Evolutionary conservation across 2,797 vertebrate species (phyloP).

Genomic region (Pteronotus mesoamericanus): DNA sequence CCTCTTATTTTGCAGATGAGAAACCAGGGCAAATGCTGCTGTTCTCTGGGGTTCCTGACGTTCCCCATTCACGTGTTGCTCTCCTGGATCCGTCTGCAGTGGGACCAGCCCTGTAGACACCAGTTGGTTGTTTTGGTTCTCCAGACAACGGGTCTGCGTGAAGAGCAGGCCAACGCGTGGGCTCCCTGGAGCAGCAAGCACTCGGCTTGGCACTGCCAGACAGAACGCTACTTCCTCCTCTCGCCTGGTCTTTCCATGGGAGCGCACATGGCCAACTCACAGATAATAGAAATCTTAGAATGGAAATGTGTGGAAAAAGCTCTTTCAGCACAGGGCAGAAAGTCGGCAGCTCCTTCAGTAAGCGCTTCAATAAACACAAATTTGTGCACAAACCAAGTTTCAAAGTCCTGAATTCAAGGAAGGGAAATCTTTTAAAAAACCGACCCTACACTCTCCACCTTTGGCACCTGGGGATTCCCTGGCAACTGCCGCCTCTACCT

Average conservation of each 20-base stretch:
- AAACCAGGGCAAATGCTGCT: accelerated
- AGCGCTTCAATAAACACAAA: constrained; percentile 61
- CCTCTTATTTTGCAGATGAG: no score
- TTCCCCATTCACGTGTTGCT: not conserved
- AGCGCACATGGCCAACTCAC: constrained; percentile 53
- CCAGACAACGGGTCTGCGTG: not conserved
- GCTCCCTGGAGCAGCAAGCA: not conserved
- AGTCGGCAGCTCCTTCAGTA: constrained; percentile 76
- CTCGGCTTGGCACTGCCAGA: accelerated
- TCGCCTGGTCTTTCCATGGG: constrained; percentile 65
- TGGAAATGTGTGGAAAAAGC: constrained; percentile 73
- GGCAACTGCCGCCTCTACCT: no score
- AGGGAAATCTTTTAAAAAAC: not conserved
- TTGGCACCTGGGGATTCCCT: not conserved
- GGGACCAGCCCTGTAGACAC: accelerated
- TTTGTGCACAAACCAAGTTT: constrained; percentile 38
- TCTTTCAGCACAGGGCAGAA: constrained; percentile 81
- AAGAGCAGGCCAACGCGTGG: not conserved
- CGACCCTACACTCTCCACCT: accelerated
- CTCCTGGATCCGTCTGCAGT: accelerated
- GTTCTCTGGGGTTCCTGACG: not conserved
- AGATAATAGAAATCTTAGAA: constrained; percentile 78
- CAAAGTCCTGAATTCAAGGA: not conserved
- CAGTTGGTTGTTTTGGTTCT: not conserved
- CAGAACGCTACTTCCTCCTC: not conserved